Evolutionary conservation across 2,888 invertebrate genomes (phyloP), one percentile per base, ranked within the genome.

Genomic region (Anoncus sp.): DNA sequence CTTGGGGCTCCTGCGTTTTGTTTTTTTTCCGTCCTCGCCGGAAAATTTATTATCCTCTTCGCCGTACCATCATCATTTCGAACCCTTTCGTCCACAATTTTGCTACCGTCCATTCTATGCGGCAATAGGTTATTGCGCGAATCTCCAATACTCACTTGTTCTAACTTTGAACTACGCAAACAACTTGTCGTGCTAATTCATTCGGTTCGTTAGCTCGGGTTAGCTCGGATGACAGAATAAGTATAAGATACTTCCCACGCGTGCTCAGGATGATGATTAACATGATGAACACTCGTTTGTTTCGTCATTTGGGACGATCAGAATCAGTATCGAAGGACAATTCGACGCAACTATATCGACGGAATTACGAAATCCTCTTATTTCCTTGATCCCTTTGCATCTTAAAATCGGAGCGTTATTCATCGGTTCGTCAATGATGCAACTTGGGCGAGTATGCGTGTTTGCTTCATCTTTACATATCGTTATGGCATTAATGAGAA

Each of bases 1-100:
- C 78, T 78, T 71, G 78, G 62, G 66, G 78, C 67, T 62, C 51
- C 78, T 71, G 20, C 78, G 74, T 62, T 78, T 78, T 66, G 74
- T 78, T 78, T 78, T 78, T 78, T 75, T n/a, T n/a, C n/a, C 74
- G 55, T 70, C 60, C 74, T 55, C 60, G 40, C 47, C 70, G 71
- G 77, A 70, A 78, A 78, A 75, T 75, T 78, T 75, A 78, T 75
- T 71, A 78, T 75, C 70, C 75, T 22, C 40, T 51, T 59, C 40
- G 47, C 20, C 31, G 55, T 43, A 43, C 55, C 35, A 60, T n/a
- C 43, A 12, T 18, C 62, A 69, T 49, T 18, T 40, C 53, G 35
- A 40, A 35, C n/a, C 66, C 20, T 27, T 75, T 71, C 60, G 38
- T 71, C 66, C 62, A 43, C 62, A 18, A 49, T 60, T 60, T 53